Percentiles rank a stretch among this genome's conserved stretches.
Evolutionary conservation across 2,113 vertebrate species (phyloP).

Genomic region (Callipepla squamata): DNA sequence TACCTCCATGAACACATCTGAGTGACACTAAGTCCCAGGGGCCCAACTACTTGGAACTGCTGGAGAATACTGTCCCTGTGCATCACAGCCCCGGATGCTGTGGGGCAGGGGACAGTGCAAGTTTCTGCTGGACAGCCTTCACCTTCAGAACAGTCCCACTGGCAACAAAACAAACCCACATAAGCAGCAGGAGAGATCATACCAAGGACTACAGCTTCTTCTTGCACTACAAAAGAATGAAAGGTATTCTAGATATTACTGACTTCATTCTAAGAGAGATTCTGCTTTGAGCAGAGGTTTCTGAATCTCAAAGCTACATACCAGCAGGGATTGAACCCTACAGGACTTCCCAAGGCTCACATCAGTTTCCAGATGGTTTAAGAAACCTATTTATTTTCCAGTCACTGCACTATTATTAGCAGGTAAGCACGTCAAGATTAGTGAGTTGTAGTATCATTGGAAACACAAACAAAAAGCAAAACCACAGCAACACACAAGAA

Average conservation of each 20-base stretch:
- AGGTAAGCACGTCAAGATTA: neutral
- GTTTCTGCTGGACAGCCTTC: neutral
- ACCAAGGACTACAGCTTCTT: neutral
- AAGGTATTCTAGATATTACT: slow-evolving; percentile 5
- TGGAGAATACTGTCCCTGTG: neutral
- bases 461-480: neutral
- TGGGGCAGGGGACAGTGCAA: rapidly evolving
- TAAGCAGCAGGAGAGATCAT: slow-evolving; percentile 9
- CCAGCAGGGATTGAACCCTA: neutral
- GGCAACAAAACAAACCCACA: slow-evolving; percentile 21
- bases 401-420: neutral
- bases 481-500: neutral
- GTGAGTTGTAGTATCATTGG: neutral
- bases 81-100: neutral
- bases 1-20: neutral
- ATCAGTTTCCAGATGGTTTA: neutral
- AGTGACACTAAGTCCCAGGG: neutral
- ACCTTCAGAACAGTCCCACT: neutral
- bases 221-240: slow-evolving; percentile 18
- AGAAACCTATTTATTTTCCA: neutral
- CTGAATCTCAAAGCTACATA: neutral
- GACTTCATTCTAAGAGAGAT: neutral
- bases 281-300: neutral
- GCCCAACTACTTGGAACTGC: neutral
- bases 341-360: neutral